A percentile compares a stretch with the other conserved stretches of the same genome.
These are phyloP conservation scores for Cabera pusaria DNA, from an alignment of 2,888 invertebrate species.

Conservation along the genomic window DNA sequence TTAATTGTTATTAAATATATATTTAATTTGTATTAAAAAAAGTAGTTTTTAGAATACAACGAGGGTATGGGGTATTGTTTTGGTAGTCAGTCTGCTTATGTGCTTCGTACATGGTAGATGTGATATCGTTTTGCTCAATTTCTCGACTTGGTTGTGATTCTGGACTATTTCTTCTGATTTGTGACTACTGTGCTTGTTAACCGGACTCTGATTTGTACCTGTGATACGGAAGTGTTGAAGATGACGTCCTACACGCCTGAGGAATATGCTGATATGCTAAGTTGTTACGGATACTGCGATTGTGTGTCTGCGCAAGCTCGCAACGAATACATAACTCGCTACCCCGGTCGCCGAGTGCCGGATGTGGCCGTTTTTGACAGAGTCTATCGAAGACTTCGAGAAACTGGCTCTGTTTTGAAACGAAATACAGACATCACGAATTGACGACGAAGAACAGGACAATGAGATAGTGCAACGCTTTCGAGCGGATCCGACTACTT, in stretches of 20 bases:
- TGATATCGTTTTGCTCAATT: background rate
- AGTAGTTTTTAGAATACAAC: too few species aligned
- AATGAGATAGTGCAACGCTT: conserved; percentile 21
- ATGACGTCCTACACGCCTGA: too few species aligned
- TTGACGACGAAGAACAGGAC: conserved; percentile 27
- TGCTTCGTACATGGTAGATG: too few species aligned
- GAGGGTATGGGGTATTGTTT: too few species aligned
- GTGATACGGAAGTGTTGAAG: too few species aligned
- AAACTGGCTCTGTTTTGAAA: conserved; percentile 35
- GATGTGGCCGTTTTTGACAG: conserved; percentile 30
- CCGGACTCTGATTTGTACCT: conserved; percentile 33
- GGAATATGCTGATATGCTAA: conserved; percentile 23
- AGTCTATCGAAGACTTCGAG: conserved; percentile 32
- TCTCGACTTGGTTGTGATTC: background rate
- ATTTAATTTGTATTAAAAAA: too few species aligned
- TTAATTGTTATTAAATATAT: too few species aligned
- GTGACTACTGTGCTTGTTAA: conserved; percentile 35
- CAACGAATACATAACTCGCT: conserved; percentile 31
- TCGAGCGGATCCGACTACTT: conserved; percentile 21
- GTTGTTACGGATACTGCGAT: conserved; percentile 30
- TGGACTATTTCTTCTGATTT: conserved; percentile 1
- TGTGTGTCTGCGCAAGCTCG: conserved; percentile 29
- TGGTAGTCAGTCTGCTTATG: too few species aligned
- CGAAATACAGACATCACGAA: too few species aligned
- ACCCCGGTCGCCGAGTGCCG: conserved; percentile 32